Base-by-base conservation (phyloP, 2,888 invertebrate species). In the Bellardia pandia region DNA sequence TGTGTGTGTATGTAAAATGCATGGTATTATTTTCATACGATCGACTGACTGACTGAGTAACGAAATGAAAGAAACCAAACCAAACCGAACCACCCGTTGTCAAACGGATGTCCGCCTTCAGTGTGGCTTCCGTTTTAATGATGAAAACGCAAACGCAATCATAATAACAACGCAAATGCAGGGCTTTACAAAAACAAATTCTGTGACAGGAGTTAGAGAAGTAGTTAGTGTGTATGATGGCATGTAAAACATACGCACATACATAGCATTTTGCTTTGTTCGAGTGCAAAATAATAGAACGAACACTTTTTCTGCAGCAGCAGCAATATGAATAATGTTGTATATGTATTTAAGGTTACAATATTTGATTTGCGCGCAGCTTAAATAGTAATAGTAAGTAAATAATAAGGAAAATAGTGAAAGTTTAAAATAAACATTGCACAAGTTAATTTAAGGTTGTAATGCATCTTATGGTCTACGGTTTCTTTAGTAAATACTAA, bases 41-140 rank as follows among this genome's bases (percentile, higher is more conserved):
- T 42, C 51, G 42, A 76, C 69, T 76, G 66, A 58, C 5, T 33
- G 13, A 48, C 42, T 23, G 56, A 80, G 42, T 72, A 88, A 88
- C 66, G 74, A 68, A 81, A 37, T 37, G 37, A 37, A 37, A 6
- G 4, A 37, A 37, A 37, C 6, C 6, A 37, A 37, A 60, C 62
- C 30, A 72, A 83, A 84, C 85, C 77, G 81, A 85, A 84, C 85
- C 88, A 88, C 88, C 89, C 88, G 88, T 82, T 88, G 88, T 87
- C 88, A 88, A 84, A 87, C 86, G 89, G 89, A 89, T 88, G 81
- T 88, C 89, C 89, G 89, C 86, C 89, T 87, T 86, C 89, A 86
- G 58, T 86, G 86, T 74, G 86, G 88, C 87, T 88, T 88, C 88
- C 88, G 85, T 60, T 88, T 76, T 76, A 72, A 79, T 86, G 76